Percentiles rank a stretch among this genome's conserved stretches.
These are phyloP conservation scores for Cephalopholis sonnerati DNA, from an alignment of 2,113 vertebrate species.

Conservation along the genomic window DNA sequence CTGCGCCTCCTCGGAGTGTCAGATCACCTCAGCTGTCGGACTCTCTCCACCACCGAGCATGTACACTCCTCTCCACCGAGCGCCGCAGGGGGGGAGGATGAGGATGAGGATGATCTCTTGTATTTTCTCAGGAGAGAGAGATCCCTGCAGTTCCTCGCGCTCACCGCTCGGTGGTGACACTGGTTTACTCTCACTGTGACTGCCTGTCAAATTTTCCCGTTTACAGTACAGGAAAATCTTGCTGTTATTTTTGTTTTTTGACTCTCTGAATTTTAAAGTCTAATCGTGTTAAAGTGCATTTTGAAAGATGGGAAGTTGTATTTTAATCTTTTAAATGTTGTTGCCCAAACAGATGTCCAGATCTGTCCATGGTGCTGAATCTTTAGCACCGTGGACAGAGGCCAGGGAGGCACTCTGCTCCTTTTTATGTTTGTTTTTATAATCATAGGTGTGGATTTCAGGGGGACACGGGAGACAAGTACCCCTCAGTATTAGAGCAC, in stretches of 20 bases:
- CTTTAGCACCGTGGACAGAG: slow-evolving; percentile 10
- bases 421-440: neutral
- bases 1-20: slow-evolving; percentile 50
- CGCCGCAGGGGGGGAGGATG: slow-evolving; percentile 47
- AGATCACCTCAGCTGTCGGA: slow-evolving; percentile 55
- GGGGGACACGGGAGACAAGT: no score
- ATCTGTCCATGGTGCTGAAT: slow-evolving; percentile 77
- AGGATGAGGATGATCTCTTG: slow-evolving; percentile 72
- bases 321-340: neutral
- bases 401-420: slow-evolving; percentile 10
- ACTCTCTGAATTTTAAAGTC: fast-evolving
- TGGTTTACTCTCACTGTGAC: neutral
- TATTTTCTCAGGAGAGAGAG: slow-evolving; percentile 61
- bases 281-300: neutral
- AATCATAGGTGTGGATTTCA: no score
- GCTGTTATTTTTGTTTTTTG: neutral
- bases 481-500: neutral
- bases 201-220: neutral
- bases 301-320: neutral
- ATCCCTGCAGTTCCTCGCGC: slow-evolving; percentile 65
- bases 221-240: neutral
- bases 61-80: slow-evolving; percentile 57
- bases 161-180: slow-evolving; percentile 77
- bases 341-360: neutral
- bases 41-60: slow-evolving; percentile 33